These are phyloP conservation scores for Bhutanitis thaidina DNA, from an alignment of 2,888 invertebrate species.

Conservation along the genomic window DNA sequence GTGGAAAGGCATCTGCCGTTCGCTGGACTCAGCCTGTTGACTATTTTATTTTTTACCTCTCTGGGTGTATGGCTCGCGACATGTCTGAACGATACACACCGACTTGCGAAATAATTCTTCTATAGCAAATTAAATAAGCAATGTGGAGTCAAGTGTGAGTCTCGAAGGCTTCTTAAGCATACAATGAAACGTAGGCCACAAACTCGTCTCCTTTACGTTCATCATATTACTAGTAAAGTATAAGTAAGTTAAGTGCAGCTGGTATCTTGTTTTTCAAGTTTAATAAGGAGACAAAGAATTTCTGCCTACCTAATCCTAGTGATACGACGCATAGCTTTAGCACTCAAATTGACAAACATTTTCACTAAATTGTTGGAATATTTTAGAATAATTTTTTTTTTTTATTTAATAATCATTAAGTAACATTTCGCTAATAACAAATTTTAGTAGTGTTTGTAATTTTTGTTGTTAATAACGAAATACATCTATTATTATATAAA, in stretches of 20 bases:
- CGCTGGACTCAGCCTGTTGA: constrained; percentile 47
- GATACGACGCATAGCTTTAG: neutral
- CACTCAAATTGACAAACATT: too few relatives aligned
- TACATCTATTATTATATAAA: too few relatives aligned
- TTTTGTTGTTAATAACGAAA: too few relatives aligned
- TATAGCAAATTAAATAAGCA: constrained; percentile 42
- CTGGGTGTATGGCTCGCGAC: constrained; percentile 29
- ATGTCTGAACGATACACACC: constrained; percentile 31
- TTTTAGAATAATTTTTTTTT: too few relatives aligned
- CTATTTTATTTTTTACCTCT: constrained; percentile 53
- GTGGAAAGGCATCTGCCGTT: constrained; percentile 71
- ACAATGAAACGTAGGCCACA: constrained; percentile 30
- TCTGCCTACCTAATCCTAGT: neutral
- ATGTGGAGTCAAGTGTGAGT: constrained; percentile 41
- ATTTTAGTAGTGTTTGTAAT: too few relatives aligned
- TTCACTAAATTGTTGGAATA: neutral
- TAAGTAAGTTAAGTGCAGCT: constrained; percentile 41
- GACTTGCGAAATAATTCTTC: constrained; percentile 37
- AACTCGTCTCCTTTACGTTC: constrained; percentile 34
- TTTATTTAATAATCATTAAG: too few relatives aligned
- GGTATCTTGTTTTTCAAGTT: constrained; percentile 46
- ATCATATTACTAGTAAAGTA: constrained; percentile 35
- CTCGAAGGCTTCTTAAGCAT: constrained; percentile 33
- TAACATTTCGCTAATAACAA: too few relatives aligned
- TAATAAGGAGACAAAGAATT: constrained; percentile 30